These are phyloP conservation scores for Tragelaphus strepsiceros DNA, from an alignment of 2,113 vertebrate genomes.

Conservation along the genomic window DNA sequence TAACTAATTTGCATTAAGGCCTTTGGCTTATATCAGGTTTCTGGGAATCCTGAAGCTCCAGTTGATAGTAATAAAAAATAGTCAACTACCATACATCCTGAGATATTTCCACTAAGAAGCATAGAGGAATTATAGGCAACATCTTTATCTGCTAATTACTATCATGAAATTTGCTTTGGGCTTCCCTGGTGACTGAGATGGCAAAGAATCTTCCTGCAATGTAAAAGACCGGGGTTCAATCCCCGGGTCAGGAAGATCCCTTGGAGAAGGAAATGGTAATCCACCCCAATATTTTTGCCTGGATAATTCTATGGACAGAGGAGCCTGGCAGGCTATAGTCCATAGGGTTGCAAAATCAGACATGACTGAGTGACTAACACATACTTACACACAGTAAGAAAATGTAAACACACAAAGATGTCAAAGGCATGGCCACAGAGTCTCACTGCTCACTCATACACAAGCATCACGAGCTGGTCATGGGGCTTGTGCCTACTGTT, in stretches of 20 bases:
- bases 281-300: not conserved
- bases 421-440: not conserved
- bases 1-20: not conserved
- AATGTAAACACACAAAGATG: not conserved
- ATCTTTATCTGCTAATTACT: slow-evolving; percentile 41
- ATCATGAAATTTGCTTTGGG: slow-evolving; percentile 31
- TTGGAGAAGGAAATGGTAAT: not conserved
- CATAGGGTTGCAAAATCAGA: not conserved
- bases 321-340: not conserved
- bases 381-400: not conserved
- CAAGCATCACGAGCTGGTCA: not conserved
- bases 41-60: not conserved
- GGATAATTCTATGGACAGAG: not conserved
- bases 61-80: not conserved
- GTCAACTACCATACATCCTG: slow-evolving; percentile 14
- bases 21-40: not conserved
- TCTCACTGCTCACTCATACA: not conserved
- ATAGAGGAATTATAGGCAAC: not conserved
- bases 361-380: not conserved
- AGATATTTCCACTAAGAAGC: not conserved
- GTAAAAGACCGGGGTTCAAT: not conserved
- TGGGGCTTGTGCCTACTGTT: not conserved
- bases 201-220: not conserved
- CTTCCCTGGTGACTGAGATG: not conserved
- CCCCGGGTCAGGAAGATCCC: not conserved